These are phyloP conservation scores for Amphiduros pacificus DNA, from an alignment of 2,888 invertebrate genomes.

Conservation along the genomic window DNA sequence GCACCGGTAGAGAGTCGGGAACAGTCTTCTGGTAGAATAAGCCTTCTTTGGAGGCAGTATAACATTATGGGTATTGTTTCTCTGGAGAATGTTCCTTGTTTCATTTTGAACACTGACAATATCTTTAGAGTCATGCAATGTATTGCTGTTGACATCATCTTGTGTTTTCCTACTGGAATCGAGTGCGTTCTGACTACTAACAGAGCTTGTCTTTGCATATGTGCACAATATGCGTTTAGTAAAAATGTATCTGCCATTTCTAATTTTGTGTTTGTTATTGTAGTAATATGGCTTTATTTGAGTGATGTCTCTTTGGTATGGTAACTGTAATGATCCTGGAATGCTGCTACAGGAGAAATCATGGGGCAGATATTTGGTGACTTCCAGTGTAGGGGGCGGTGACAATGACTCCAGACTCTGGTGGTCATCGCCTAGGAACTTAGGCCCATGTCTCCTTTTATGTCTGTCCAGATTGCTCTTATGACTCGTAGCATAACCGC, in stretches of 20 bases:
- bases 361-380: too few relatives aligned
- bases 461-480: not conserved
- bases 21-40: conserved; percentile 4
- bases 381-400: too few relatives aligned
- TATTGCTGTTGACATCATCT: not conserved
- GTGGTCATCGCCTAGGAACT: not conserved
- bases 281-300: not conserved
- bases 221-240: not conserved
- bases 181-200: too few relatives aligned
- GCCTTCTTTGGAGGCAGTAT: not conserved
- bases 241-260: not conserved
- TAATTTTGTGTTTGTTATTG: not conserved
- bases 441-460: not conserved
- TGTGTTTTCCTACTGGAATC: not conserved
- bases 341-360: too few relatives aligned
- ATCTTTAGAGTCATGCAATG: not conserved
- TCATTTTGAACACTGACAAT: not conserved
- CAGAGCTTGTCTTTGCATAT: not conserved
- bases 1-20: conserved; percentile 10
- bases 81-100: not conserved
- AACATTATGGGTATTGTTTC: not conserved
- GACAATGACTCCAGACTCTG: not conserved
- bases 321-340: not conserved
- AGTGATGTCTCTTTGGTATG: not conserved
- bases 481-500: not conserved